phyloP scores from a whole-genome alignment of 2,797 vertebrate genomes.

The Acanthiza pusilla region DNA sequence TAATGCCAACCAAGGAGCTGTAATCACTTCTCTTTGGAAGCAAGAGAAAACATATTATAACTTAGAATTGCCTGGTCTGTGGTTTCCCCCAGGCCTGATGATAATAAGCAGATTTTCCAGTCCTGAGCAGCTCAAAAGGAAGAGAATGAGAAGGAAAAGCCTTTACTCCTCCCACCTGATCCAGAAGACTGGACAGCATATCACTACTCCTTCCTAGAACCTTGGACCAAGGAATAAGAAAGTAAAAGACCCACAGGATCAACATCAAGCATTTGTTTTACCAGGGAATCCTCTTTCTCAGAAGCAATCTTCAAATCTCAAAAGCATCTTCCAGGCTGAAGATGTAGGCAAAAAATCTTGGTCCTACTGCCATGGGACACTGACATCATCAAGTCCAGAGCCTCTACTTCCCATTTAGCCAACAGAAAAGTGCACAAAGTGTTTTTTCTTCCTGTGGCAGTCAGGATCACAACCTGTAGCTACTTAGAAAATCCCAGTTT shows the following conservation, averaged over 20 bases:
- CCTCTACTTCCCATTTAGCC: not conserved
- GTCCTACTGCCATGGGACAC: not conserved
- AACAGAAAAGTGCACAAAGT: not conserved
- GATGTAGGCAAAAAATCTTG: not conserved
- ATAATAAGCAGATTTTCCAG: not conserved
- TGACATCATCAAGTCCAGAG: not conserved
- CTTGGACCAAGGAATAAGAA: not conserved
- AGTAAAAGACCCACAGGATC: not conserved
- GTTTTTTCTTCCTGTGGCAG: not conserved
- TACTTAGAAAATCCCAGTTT: not conserved
- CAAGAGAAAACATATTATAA: not conserved
- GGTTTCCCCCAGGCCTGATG: not conserved
- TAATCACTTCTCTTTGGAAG: not conserved
- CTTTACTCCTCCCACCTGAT: not conserved
- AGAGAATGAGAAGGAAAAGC: not conserved
- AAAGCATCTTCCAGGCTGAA: not conserved
- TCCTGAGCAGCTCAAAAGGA: not conserved
- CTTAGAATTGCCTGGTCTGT: not conserved
- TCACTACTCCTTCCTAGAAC: not conserved
- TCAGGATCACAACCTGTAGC: not conserved
- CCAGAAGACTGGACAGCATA: accelerated
- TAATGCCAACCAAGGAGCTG: not conserved
- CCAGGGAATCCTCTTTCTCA: not conserved
- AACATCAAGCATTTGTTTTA: not conserved
- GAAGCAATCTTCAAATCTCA: not conserved